Percentiles rank a stretch among this genome's conserved stretches.
Evolutionary conservation across 2,113 vertebrate species (phyloP).

Genomic region (Neodon shergylaensis): DNA sequence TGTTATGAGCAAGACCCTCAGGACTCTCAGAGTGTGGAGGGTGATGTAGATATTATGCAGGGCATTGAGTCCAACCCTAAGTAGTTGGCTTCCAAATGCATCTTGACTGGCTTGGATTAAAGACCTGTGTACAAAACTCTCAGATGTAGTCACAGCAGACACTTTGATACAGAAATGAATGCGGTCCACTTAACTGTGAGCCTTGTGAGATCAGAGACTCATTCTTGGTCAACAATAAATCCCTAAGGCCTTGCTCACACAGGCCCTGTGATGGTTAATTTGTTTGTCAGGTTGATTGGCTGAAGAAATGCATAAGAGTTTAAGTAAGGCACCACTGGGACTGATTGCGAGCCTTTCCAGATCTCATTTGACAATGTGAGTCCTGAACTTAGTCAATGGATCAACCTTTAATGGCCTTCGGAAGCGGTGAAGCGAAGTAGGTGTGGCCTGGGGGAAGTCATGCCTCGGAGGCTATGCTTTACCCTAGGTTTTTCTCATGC

Average conservation of each 20-base stretch:
- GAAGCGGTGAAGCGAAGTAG: too few species aligned
- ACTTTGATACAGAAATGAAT: background rate
- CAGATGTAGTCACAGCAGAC: background rate
- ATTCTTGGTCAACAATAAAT: background rate
- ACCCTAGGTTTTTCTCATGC: background rate
- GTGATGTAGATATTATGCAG: background rate
- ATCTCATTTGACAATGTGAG: background rate
- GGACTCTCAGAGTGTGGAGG: background rate
- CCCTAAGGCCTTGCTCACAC: background rate
- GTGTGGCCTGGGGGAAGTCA: background rate
- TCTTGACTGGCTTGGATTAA: background rate
- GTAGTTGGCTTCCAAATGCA: rapidly evolving
- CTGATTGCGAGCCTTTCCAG: background rate
- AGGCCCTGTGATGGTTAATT: background rate
- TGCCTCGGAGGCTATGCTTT: background rate
- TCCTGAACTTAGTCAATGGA: background rate
- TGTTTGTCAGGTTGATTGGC: background rate
- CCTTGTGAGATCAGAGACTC: rapidly evolving
- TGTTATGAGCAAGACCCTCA: background rate
- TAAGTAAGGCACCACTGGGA: background rate
- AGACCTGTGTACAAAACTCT: background rate
- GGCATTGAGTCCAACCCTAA: background rate
- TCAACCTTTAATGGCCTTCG: background rate
- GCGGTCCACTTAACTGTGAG: background rate
- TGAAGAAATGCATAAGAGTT: background rate